phyloP scores from a whole-genome alignment of 2,113 vertebrate genomes.

The Hemibates koningsi region DNA sequence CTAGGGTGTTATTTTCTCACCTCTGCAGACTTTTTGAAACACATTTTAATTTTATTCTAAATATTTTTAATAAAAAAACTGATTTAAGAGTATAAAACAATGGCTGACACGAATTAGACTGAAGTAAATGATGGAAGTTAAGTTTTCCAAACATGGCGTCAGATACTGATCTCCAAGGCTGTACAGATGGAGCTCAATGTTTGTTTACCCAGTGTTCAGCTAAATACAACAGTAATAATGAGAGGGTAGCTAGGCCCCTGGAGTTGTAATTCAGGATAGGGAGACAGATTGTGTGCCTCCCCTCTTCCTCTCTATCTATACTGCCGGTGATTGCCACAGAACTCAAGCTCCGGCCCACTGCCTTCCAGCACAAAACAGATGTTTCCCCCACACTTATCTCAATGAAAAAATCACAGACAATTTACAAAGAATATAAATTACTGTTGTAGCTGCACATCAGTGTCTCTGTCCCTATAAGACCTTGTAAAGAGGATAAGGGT shows the following conservation, averaged over 20 bases:
- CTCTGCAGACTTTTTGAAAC: neutral
- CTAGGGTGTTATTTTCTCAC: neutral
- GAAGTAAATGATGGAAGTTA: slow-evolving; percentile 27
- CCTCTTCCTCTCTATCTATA: slow-evolving; percentile 49
- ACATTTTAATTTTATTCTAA: neutral
- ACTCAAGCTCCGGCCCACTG: slow-evolving; percentile 36
- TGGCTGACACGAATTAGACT: neutral
- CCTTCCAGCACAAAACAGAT: slow-evolving; percentile 71
- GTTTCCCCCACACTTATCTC: slow-evolving; percentile 65
- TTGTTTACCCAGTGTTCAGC: slow-evolving; percentile 48
- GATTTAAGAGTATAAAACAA: neutral
- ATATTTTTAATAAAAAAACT: neutral
- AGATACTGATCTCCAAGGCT: slow-evolving; percentile 30
- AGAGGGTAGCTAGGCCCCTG: slow-evolving; percentile 40
- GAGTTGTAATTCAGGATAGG: slow-evolving; percentile 52
- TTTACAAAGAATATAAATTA: slow-evolving; percentile 76
- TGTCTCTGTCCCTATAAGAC: slow-evolving; percentile 60
- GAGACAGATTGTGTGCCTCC: slow-evolving; percentile 39
- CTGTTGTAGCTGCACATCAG: slow-evolving; percentile 48
- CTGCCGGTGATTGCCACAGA: slow-evolving; percentile 57
- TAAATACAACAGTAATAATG: slow-evolving; percentile 55
- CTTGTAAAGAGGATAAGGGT: slow-evolving; percentile 57
- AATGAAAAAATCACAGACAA: slow-evolving; percentile 69
- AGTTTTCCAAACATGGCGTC: slow-evolving; percentile 32
- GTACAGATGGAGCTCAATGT: slow-evolving; percentile 49